Conservation (phyloP, 1,140 invertebrate genomes). For the Popillia japonica region DNA sequence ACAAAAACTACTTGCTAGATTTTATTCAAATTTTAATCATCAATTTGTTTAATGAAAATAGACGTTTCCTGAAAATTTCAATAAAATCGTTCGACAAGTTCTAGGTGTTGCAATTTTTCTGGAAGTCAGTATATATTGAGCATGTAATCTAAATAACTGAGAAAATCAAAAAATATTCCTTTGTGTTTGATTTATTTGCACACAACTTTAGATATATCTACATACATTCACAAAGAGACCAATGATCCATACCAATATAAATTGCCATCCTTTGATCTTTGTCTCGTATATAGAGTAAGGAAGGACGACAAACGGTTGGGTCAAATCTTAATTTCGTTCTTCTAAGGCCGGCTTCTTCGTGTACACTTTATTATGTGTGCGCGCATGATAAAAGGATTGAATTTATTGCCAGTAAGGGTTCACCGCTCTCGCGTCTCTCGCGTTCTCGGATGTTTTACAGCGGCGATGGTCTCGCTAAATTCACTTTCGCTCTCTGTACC, state of each 20-base stretch:
- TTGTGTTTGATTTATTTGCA: neutral
- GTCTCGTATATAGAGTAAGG: neutral
- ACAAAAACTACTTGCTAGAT: too few species aligned
- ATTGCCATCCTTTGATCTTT: neutral
- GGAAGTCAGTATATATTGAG: too few species aligned
- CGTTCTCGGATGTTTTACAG: neutral
- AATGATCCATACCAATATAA: neutral
- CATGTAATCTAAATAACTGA: too few species aligned
- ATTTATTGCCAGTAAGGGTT: slow-evolving; percentile 13
- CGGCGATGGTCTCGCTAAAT: neutral
- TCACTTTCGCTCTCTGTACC: neutral
- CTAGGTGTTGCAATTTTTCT: too few species aligned
- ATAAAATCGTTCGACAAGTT: too few species aligned
- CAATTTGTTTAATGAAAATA: too few species aligned
- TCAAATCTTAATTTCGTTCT: slow-evolving; percentile 8
- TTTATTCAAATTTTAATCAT: too few species aligned
- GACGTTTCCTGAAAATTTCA: too few species aligned
- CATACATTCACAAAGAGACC: neutral
- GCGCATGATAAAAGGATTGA: slow-evolving; percentile 15
- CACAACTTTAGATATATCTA: too few species aligned
- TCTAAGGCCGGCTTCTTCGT: neutral
- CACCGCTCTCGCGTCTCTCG: neutral
- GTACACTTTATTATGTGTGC: neutral
- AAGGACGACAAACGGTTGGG: neutral
- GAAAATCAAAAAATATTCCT: neutral